A percentile compares a stretch with the other conserved stretches of the same genome.
Evolutionary conservation across 2,888 invertebrate species (phyloP).

Genomic region (Meganola albula): DNA sequence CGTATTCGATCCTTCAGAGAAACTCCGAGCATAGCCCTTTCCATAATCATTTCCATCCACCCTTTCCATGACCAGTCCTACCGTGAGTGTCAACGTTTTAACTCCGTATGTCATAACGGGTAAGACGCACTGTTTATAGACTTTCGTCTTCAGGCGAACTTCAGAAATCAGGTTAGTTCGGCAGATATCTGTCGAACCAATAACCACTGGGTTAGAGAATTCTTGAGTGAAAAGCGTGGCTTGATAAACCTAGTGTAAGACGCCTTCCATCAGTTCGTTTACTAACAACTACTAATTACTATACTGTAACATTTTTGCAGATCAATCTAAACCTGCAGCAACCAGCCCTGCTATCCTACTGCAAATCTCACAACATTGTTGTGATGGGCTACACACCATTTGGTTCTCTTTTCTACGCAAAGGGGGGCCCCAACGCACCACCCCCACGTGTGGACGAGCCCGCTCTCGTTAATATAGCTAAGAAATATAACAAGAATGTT

Average conservation of each 20-base stretch:
- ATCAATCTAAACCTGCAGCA: constrained; percentile 83
- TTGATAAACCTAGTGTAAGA: neutral
- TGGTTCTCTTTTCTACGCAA: constrained; percentile 71
- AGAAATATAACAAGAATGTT: constrained; percentile 80
- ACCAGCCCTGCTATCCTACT: constrained; percentile 81
- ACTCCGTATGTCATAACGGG: too few relatives aligned
- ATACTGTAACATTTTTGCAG: constrained; percentile 26
- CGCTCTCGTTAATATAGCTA: constrained; percentile 70
- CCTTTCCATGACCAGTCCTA: too few relatives aligned
- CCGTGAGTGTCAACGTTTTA: too few relatives aligned
- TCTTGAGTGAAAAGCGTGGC: too few relatives aligned
- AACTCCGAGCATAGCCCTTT: too few relatives aligned
- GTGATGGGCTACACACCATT: constrained; percentile 87
- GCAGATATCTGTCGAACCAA: too few relatives aligned
- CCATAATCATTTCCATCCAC: too few relatives aligned
- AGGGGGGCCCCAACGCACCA: constrained; percentile 64
- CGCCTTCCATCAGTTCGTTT: neutral
- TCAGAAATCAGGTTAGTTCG: too few relatives aligned
- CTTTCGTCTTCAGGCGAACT: too few relatives aligned
- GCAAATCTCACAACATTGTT: constrained; percentile 79
- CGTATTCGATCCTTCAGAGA: too few relatives aligned
- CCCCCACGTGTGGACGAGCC: constrained; percentile 74
- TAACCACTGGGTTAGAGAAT: too few relatives aligned
- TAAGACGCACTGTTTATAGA: too few relatives aligned
- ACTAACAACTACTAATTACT: neutral